Base-by-base conservation (phyloP, 23 tunicate genomes). In the Botrylloides violaceus region DNA sequence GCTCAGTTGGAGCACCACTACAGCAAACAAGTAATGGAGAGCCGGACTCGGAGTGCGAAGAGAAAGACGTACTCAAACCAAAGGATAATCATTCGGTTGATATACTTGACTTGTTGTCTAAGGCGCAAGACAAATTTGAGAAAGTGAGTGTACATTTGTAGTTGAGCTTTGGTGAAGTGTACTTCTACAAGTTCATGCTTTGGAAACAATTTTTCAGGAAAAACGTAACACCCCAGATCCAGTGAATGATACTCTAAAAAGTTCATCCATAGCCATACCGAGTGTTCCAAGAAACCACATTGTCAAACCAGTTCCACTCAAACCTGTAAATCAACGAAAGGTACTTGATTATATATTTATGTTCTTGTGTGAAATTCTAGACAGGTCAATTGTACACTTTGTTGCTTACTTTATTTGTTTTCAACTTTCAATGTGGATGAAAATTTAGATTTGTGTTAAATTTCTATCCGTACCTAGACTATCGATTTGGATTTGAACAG, bases 81-180 rank as follows among this genome's bases (percentile, higher is more conserved):
- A 68, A 34, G 7, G 47, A 39, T 23, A 49, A 57, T 3, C 36
- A 43, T 29, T 38, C 86, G 2, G 76, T 75, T 15, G 58, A 80
- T 71, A 73, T 87, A 19, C 61, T 87, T 68, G 57, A 80, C 24
- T 47, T 87, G 2, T 60, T 87, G 27, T 72, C 38, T 20, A 87
- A 87, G 63, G 95, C 95, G 20, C 78, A 87, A 33, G 80, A 87
- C 26, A 80, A 76, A 27, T 87, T 74, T 48, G 82, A 87, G 29
- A 87, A 87, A 84, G 95, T 87, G 36, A 60, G 30, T 60, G 65
- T 25, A n/a, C 1, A 23, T 60, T 1, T 1, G 29, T 60, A 24
- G 29, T 60, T 60, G 53, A 7, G 53, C 15, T 7, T 7, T 43
- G 53, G 9, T 15, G 53, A 7, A 15, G 9, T 7, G 53, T 15